These are phyloP conservation scores for Eretmochelys imbricata DNA, from an alignment of 2,113 vertebrate genomes.

Conservation along the genomic window DNA sequence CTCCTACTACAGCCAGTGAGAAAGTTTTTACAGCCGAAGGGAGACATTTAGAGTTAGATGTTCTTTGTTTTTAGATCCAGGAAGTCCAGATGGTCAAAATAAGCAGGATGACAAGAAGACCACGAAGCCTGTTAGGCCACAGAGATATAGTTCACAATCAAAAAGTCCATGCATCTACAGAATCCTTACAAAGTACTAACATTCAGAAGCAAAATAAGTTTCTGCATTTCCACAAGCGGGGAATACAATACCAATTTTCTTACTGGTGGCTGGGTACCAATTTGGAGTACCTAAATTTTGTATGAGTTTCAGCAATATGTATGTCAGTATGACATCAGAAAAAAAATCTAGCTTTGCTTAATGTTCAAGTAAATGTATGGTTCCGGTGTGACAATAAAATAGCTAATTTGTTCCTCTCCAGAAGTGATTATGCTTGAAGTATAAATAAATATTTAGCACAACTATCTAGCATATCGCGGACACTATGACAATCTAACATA, in stretches of 20 bases:
- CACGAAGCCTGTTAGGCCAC: background rate
- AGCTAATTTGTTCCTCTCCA: background rate
- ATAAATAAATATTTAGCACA: background rate
- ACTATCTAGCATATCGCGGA: background rate
- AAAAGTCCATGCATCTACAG: background rate
- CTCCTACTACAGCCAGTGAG: background rate
- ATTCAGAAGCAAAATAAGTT: background rate
- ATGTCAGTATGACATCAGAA: background rate
- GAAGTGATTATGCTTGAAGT: background rate
- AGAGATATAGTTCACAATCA: background rate
- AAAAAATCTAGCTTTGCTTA: background rate
- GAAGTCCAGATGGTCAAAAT: background rate
- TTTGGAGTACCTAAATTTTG: background rate
- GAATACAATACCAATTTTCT: background rate
- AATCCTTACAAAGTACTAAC: background rate
- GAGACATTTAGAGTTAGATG: background rate
- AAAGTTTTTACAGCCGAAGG: background rate
- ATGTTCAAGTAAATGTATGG: background rate
- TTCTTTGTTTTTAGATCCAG: background rate
- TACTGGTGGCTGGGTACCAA: background rate
- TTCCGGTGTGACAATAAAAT: background rate
- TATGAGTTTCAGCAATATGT: background rate
- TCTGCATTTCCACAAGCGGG: background rate
- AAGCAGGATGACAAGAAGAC: background rate
- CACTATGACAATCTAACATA: constrained; percentile 8